Conservation (phyloP, 2,797 vertebrate species). For the Pseudochirops corinnae region DNA sequence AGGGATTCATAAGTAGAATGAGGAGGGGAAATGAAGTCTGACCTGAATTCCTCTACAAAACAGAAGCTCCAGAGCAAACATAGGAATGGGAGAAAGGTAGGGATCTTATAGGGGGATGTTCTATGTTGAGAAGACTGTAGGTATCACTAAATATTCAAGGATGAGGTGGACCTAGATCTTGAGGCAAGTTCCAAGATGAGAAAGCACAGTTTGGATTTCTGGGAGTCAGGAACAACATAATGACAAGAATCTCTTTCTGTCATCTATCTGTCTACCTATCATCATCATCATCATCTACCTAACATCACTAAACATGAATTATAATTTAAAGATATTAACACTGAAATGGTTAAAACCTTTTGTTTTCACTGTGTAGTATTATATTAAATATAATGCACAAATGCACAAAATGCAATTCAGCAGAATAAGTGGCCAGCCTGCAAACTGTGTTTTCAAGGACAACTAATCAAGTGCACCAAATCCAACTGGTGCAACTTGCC, state of each 20-base stretch:
- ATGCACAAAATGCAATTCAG: neutral
- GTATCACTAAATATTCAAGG: neutral
- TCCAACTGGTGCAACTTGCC: constrained; percentile 2
- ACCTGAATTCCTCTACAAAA: neutral
- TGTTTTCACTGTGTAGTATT: neutral
- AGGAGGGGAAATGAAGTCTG: neutral
- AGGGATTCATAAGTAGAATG: neutral
- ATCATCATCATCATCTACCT: neutral
- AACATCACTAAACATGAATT: neutral
- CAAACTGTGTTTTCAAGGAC: constrained; percentile 24
- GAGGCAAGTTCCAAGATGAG: neutral
- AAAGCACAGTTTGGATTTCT: neutral
- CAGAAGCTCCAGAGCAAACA: neutral
- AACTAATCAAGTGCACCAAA: constrained; percentile 1
- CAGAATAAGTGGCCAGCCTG: neutral
- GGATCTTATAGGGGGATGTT: neutral
- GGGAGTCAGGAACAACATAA: neutral
- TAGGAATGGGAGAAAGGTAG: neutral
- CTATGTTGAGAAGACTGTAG: neutral
- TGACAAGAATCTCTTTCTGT: neutral
- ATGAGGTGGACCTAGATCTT: neutral
- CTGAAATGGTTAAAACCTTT: neutral
- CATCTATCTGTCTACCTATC: neutral
- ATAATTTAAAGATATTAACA: neutral
- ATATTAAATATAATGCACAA: neutral